These are phyloP conservation scores for Australoheros scitulus DNA, from an alignment of 2,113 vertebrate genomes.

Conservation along the genomic window DNA sequence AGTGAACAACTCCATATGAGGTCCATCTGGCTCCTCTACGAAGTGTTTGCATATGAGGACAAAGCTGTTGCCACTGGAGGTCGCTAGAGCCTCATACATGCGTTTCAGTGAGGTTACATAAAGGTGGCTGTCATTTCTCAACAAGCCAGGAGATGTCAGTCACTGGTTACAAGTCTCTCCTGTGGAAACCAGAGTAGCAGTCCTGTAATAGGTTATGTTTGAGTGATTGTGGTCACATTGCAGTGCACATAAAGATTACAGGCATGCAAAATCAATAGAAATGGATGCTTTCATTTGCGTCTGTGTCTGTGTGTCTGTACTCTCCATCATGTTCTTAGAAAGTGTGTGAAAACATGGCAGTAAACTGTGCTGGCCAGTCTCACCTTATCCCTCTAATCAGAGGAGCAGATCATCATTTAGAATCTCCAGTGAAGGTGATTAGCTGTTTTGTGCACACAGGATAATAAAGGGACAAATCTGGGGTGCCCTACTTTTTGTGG, in stretches of 20 bases:
- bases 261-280: neutral
- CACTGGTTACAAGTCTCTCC: neutral
- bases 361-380: neutral
- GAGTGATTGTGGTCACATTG: neutral
- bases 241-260: slow-evolving; percentile 4
- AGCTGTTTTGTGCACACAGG: neutral
- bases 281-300: neutral
- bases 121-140: slow-evolving; percentile 4
- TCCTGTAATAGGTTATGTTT: neutral
- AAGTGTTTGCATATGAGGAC: neutral
- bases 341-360: neutral
- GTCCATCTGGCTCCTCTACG: slow-evolving; percentile 5
- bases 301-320: too few species aligned
- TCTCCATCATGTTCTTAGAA: neutral
- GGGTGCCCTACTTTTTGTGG: slow-evolving; percentile 44
- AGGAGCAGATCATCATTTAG: neutral
- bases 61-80: slow-evolving; percentile 42
- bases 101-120: slow-evolving; percentile 34
- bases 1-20: slow-evolving; percentile 10
- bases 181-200: neutral
- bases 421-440: neutral
- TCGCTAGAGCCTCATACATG: neutral
- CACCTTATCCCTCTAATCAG: slow-evolving; percentile 1
- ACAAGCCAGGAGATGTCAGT: slow-evolving; percentile 56
- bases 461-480: slow-evolving; percentile 25